Evolutionary conservation across 2,888 invertebrate species (phyloP).

Genomic region (Sphaeridia pumilis): DNA sequence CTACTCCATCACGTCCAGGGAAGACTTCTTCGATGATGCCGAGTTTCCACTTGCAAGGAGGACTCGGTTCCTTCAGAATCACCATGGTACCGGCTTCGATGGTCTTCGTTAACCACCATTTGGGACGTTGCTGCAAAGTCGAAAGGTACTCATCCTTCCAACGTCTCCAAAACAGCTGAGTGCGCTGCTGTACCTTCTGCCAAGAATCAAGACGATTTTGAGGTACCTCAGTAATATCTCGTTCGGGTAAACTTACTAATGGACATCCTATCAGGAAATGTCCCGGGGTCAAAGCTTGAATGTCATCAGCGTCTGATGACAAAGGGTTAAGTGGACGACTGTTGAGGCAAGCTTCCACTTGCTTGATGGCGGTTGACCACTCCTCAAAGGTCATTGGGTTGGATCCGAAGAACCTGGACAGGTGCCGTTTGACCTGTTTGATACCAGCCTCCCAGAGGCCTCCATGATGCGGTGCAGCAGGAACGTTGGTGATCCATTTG

Average conservation of each 20-base stretch:
- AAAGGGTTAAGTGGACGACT: slow-evolving; percentile 1
- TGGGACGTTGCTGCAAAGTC: slow-evolving; percentile 11
- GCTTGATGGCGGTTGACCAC: slow-evolving; percentile 1
- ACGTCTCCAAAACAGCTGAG: slow-evolving; percentile 17
- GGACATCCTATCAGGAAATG: slow-evolving; percentile 21
- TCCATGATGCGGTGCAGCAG: slow-evolving; percentile 13
- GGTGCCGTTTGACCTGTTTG: slow-evolving; percentile 5
- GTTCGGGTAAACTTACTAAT: slow-evolving; percentile 5
- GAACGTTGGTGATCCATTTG: slow-evolving; percentile 5
- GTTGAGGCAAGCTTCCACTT: slow-evolving; percentile 11
- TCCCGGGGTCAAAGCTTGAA: slow-evolving; percentile 32
- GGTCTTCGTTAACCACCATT: slow-evolving; percentile 5
- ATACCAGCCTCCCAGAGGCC: slow-evolving; percentile 13
- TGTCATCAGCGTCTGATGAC: slow-evolving; percentile 31
- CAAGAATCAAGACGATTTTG: slow-evolving; percentile 1
- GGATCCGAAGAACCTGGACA: neutral
- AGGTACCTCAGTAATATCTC: neutral
- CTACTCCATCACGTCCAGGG: slow-evolving; percentile 33
- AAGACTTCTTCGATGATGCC: slow-evolving; percentile 31
- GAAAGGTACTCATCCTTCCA: slow-evolving; percentile 14
- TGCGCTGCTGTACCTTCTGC: slow-evolving; percentile 8
- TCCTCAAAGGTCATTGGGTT: slow-evolving; percentile 4
- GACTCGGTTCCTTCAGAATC: slow-evolving; percentile 32
- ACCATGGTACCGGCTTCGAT: slow-evolving; percentile 27
- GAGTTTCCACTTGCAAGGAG: slow-evolving; percentile 34